These are phyloP conservation scores for Endomychus coccineus DNA, from an alignment of 2,888 invertebrate genomes.

Conservation along the genomic window DNA sequence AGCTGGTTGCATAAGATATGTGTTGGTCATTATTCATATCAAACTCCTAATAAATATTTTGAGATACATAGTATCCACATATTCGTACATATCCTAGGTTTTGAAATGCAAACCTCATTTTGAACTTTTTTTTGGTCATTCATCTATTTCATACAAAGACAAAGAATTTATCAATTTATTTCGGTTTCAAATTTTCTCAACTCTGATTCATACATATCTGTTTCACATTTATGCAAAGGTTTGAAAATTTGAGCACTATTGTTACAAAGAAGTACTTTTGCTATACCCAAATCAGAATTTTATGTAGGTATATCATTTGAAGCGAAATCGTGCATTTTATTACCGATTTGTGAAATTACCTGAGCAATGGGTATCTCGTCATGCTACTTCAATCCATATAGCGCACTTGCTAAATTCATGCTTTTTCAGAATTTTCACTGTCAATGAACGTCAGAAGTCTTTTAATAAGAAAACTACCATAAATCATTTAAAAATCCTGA, in stretches of 20 bases:
- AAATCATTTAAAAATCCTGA: conserved; percentile 2
- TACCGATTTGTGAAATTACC: background rate
- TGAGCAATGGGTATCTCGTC: background rate
- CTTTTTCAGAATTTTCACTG: background rate
- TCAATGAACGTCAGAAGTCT: too few relatives aligned
- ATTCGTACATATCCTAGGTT: too few relatives aligned
- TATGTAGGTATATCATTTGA: background rate
- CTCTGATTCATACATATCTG: background rate
- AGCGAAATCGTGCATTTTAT: background rate
- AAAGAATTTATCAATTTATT: background rate
- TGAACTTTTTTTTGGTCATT: too few relatives aligned
- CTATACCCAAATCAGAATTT: background rate
- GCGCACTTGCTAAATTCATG: conserved; percentile 1
- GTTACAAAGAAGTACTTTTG: too few relatives aligned
- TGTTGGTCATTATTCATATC: too few relatives aligned
- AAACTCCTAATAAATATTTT: too few relatives aligned
- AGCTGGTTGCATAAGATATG: too few relatives aligned
- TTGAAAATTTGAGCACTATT: too few relatives aligned
- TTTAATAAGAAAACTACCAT: too few relatives aligned
- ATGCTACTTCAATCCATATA: background rate
- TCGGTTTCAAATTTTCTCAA: background rate
- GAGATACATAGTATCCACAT: too few relatives aligned
- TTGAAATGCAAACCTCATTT: too few relatives aligned
- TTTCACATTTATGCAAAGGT: background rate
- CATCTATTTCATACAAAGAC: too few relatives aligned